phyloP scores from a whole-genome alignment of 2,888 invertebrate genomes.

The Tricholauxania praeusta region DNA sequence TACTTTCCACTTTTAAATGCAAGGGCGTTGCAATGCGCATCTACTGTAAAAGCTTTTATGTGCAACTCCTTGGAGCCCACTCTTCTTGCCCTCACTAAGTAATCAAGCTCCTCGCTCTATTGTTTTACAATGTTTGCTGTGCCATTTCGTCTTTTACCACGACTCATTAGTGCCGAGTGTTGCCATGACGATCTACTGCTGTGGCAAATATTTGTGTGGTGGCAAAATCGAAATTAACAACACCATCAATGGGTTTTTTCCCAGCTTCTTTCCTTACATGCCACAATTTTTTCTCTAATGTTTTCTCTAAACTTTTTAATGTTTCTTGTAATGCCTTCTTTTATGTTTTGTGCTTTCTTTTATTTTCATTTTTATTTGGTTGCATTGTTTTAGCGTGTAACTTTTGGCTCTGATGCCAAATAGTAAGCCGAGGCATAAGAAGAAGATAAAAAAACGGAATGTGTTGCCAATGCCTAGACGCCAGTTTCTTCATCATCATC shows the following conservation, averaged over 20 bases:
- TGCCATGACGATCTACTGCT: background rate
- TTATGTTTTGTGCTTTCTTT: background rate
- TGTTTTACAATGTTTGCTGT: background rate
- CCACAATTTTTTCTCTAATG: background rate
- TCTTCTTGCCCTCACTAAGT: no score
- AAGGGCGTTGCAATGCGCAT: no score
- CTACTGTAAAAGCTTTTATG: no score
- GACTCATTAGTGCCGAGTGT: background rate
- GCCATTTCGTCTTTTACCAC: background rate
- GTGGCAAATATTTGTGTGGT: background rate
- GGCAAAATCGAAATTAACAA: slow-evolving; percentile 32
- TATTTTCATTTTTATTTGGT: slow-evolving; percentile 3
- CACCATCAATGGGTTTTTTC: slow-evolving; percentile 1
- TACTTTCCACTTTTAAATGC: no score
- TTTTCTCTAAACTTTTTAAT: background rate
- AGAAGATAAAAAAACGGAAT: background rate
- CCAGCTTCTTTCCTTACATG: background rate
- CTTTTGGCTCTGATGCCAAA: slow-evolving; percentile 17
- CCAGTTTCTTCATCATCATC: background rate
- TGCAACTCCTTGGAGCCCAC: no score
- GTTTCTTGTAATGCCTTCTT: background rate
- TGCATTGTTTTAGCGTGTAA: background rate
- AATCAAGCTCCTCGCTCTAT: background rate
- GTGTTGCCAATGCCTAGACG: background rate
- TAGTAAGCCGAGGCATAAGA: background rate